Conservation (phyloP, 1,140 invertebrate genomes). For the Caligus rogercresseyi region DNA sequence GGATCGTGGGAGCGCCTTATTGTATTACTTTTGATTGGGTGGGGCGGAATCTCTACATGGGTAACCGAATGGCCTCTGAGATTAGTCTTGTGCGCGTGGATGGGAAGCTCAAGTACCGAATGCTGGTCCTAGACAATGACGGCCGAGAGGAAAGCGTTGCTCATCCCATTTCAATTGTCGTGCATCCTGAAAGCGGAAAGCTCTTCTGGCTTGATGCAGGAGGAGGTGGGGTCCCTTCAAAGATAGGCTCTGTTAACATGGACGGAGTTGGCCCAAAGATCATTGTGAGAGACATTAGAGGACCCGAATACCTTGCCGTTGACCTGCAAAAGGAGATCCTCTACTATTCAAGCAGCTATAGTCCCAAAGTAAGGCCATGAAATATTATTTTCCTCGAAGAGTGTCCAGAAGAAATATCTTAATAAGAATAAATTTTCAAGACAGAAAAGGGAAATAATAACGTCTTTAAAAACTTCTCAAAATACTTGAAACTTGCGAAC, state of each 20-base stretch:
- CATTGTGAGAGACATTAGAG: slow-evolving; percentile 38
- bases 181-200: slow-evolving; percentile 79
- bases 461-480: too few species aligned
- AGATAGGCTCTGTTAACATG: slow-evolving; percentile 83
- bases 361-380: slow-evolving; percentile 39
- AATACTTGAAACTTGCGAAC: too few species aligned
- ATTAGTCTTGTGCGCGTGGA: slow-evolving; percentile 79
- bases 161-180: slow-evolving; percentile 61
- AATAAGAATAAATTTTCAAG: too few species aligned
- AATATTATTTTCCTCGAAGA: slow-evolving; percentile 20
- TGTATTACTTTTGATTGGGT: slow-evolving; percentile 90
- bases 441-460: too few species aligned
- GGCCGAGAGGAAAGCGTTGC: slow-evolving; percentile 68
- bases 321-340: slow-evolving; percentile 63
- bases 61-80: slow-evolving; percentile 72
- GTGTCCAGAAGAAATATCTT: background rate
- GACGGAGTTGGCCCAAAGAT: slow-evolving; percentile 62
- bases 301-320: slow-evolving; percentile 62
- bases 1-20: slow-evolving; percentile 73
- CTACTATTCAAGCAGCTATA: slow-evolving; percentile 64
- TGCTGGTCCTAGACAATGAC: slow-evolving; percentile 73
- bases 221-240: slow-evolving; percentile 66
- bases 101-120: slow-evolving; percentile 59
- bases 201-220: slow-evolving; percentile 93
- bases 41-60: slow-evolving; percentile 81